A percentile compares a stretch with the other conserved stretches of the same genome.
Conservation (phyloP, 2,888 invertebrate genomes). For the Torymus texanus region DNA sequence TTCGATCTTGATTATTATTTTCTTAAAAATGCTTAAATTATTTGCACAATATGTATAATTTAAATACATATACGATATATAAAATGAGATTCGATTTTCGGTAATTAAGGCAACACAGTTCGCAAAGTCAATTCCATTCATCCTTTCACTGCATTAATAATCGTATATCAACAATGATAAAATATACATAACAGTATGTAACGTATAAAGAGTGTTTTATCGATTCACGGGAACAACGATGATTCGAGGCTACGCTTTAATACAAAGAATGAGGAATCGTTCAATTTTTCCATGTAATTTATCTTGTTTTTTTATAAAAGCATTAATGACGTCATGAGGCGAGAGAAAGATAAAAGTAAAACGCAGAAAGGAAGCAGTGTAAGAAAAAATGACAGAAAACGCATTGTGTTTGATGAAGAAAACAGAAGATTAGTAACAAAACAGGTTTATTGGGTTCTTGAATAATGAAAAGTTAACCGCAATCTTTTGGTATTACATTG, state of each 20-base stretch:
- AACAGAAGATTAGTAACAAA: conserved; percentile 21
- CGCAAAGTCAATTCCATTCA: conserved; percentile 54
- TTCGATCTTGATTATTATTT: conserved; percentile 11
- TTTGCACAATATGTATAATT: conserved; percentile 35
- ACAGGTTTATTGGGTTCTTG: neutral
- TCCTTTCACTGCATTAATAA: conserved; percentile 47
- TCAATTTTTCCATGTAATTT: conserved; percentile 41
- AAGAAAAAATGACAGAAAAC: conserved; percentile 30
- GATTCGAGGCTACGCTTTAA: conserved; percentile 6
- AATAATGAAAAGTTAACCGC: conserved; percentile 7
- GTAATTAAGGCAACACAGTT: conserved; percentile 53
- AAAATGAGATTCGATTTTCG: conserved; percentile 48
- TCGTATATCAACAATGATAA: conserved; percentile 47
- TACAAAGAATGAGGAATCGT: conserved; percentile 47
- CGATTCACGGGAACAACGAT: conserved; percentile 28
- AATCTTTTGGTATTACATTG: conserved; percentile 2
- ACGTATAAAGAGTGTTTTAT: conserved; percentile 30
- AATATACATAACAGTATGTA: conserved; percentile 34
- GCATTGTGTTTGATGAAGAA: conserved; percentile 9
- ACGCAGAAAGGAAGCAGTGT: conserved; percentile 16
- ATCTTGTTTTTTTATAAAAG: conserved; percentile 22
- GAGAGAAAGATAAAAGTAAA: conserved; percentile 11
- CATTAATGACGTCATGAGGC: conserved; percentile 29
- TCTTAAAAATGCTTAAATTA: conserved; percentile 51
- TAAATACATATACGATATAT: conserved; percentile 16